A percentile compares a stretch with the other conserved stretches of the same genome.
These are phyloP conservation scores for Limnephilus marmoratus DNA, from an alignment of 2,888 invertebrate species.

Conservation along the genomic window DNA sequence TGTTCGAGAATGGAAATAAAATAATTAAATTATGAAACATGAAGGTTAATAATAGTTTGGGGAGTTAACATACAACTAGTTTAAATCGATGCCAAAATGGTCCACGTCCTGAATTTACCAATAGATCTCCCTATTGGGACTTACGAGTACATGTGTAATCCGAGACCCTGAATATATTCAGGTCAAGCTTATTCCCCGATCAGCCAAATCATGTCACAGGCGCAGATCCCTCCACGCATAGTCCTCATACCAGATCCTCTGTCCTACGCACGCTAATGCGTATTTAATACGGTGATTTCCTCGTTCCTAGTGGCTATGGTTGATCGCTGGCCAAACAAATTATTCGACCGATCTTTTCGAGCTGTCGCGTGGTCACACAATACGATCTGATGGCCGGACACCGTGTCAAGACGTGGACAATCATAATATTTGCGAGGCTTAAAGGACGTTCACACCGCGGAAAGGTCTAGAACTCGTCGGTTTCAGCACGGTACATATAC, in stretches of 20 bases:
- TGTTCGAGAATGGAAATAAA: no score
- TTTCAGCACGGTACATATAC: background rate
- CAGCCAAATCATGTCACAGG: background rate
- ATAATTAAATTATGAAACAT: no score
- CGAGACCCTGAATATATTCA: background rate
- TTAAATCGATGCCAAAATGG: background rate
- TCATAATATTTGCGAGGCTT: background rate
- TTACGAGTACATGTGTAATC: background rate
- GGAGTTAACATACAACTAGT: no score
- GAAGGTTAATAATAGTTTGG: no score
- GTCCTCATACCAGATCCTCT: background rate
- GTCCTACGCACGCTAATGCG: background rate
- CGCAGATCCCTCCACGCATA: background rate
- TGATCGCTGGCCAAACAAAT: background rate
- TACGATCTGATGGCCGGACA: background rate
- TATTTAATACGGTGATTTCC: background rate
- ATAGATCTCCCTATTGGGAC: background rate
- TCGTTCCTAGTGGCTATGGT: background rate
- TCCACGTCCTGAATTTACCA: background rate
- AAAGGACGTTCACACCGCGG: background rate
- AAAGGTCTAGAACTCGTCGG: background rate
- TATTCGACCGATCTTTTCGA: background rate
- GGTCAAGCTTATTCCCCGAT: background rate
- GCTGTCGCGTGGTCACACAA: background rate
- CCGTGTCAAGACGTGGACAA: background rate